Conservation (phyloP, 2,113 vertebrate genomes). For the zebrafish (Danio rerio) region GRCz12tu NC_133193.1:46741501-46742000, state of each 20-base stretch:
- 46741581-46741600: background rate
- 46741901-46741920: slow-evolving; percentile 4
- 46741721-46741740: no score
- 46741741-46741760: no score
- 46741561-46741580: background rate
- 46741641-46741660: background rate
- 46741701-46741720: background rate
- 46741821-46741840: background rate
- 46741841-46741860: background rate
- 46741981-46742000: background rate
- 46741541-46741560: background rate
- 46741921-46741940: background rate
- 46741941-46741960: slow-evolving; percentile 11
- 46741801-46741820: background rate
- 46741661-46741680: background rate
- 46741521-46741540: background rate
- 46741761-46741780: no score
- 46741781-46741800: background rate
- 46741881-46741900: background rate
- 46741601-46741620: background rate
- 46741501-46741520: no score
- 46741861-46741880: background rate
- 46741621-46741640: background rate
- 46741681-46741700: background rate
- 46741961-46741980: background rate